These are phyloP conservation scores for Thamnophis elegans DNA, from an alignment of 2,797 vertebrate genomes.

Conservation along the genomic window DNA sequence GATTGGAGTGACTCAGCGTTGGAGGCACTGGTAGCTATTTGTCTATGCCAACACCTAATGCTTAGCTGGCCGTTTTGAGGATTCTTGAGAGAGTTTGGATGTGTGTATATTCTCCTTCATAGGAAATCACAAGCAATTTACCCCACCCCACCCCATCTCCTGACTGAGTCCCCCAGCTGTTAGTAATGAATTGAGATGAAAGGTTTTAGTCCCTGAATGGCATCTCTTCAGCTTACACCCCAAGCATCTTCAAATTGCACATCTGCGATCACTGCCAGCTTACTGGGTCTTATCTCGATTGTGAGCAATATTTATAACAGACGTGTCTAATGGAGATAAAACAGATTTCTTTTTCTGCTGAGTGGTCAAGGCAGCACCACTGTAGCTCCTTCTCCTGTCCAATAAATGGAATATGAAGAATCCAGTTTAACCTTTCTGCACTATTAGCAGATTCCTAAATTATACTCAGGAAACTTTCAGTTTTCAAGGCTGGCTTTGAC, in stretches of 20 bases:
- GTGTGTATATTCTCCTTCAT: not conserved
- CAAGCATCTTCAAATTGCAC: slow-evolving; percentile 1
- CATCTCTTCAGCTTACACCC: slow-evolving; percentile 25
- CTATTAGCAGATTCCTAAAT: not conserved
- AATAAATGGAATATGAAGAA: not conserved
- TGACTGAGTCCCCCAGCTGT: not conserved
- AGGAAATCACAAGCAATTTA: not conserved
- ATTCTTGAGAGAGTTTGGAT: not conserved
- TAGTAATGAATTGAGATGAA: not conserved
- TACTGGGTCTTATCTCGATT: slow-evolving; percentile 3
- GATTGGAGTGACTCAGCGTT: not conserved
- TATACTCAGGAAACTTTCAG: not conserved
- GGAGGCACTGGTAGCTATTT: not conserved
- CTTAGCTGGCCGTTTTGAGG: not conserved
- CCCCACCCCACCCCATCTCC: not conserved
- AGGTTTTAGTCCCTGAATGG: not conserved
- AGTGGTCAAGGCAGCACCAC: not conserved
- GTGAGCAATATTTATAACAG: not conserved
- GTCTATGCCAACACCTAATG: not conserved
- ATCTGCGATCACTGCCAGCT: not conserved
- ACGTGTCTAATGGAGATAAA: slow-evolving; percentile 1
- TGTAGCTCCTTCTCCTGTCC: not conserved
- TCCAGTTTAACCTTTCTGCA: not conserved
- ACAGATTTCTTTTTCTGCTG: not conserved
- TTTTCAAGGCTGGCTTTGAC: not conserved